These are phyloP conservation scores for Dryobotodes eremita DNA, from an alignment of 2,888 invertebrate species.

Conservation along the genomic window DNA sequence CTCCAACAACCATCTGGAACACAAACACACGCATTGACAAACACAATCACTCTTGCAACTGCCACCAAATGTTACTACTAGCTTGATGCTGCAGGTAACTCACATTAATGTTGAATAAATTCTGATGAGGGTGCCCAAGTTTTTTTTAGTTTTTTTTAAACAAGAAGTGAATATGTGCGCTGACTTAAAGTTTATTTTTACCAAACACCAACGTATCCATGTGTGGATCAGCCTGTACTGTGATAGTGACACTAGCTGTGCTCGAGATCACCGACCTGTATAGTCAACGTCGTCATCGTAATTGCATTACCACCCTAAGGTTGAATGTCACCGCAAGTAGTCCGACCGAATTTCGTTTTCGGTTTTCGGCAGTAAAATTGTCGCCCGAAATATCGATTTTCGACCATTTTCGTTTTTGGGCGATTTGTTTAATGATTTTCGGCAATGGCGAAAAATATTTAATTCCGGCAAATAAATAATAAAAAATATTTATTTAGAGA, in stretches of 20 bases:
- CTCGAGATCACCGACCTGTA: too few relatives aligned
- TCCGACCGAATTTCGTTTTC: background rate
- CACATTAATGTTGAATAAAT: background rate
- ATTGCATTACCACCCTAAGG: background rate
- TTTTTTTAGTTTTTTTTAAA: background rate
- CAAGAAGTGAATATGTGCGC: background rate
- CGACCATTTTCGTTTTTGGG: background rate
- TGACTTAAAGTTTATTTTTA: too few relatives aligned
- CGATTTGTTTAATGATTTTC: background rate
- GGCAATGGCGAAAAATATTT: background rate
- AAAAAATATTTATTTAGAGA: background rate
- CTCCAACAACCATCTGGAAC: slow-evolving; percentile 93
- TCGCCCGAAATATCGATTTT: background rate
- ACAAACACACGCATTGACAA: background rate
- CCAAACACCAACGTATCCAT: background rate
- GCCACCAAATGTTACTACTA: background rate
- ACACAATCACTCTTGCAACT: background rate
- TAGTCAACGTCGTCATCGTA: background rate
- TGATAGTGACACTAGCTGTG: background rate
- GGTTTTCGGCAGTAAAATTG: background rate
- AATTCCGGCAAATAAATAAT: background rate
- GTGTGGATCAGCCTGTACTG: background rate
- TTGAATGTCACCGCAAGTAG: background rate
- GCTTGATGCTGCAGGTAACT: background rate
- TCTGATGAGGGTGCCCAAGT: background rate